Percentiles rank a stretch among this genome's conserved stretches.
These are phyloP conservation scores for Malaclemys terrapin DNA, from an alignment of 2,113 vertebrate genomes.

Conservation along the genomic window DNA sequence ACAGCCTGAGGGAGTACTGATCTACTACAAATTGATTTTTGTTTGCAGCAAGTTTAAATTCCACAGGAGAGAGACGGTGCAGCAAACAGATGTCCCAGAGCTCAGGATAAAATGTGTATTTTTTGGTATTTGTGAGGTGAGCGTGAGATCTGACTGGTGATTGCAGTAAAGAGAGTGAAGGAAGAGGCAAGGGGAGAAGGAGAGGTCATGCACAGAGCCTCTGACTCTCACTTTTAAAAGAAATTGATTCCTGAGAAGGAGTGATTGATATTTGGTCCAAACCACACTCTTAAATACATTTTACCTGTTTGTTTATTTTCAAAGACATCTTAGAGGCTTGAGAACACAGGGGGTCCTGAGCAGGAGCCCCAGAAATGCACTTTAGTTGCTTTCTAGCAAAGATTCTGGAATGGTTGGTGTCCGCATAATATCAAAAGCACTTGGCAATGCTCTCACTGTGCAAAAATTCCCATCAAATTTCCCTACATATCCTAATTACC, in stretches of 20 bases:
- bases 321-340: background rate
- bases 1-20: conserved; percentile 58
- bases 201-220: background rate
- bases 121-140: conserved; percentile 11
- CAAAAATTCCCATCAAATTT: conserved; percentile 65
- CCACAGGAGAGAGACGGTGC: background rate
- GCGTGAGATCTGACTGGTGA: background rate
- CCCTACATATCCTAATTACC: conserved; percentile 64
- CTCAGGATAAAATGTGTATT: background rate
- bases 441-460: conserved; percentile 32
- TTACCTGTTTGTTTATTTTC: conserved; percentile 27
- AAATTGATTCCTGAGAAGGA: background rate
- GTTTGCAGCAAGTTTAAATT: conserved; percentile 40
- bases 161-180: background rate
- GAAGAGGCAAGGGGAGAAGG: background rate
- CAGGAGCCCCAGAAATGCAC: background rate
- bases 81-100: background rate
- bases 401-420: conserved; percentile 22
- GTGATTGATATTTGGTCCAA: conserved; percentile 18
- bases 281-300: conserved; percentile 12
- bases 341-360: conserved; percentile 9
- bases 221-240: background rate
- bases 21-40: conserved; percentile 34
- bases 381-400: conserved; percentile 9
- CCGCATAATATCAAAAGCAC: conserved; percentile 31